Conservation (phyloP, 2,797 vertebrate genomes). For the Pantherophis alleghaniensis region DNA sequence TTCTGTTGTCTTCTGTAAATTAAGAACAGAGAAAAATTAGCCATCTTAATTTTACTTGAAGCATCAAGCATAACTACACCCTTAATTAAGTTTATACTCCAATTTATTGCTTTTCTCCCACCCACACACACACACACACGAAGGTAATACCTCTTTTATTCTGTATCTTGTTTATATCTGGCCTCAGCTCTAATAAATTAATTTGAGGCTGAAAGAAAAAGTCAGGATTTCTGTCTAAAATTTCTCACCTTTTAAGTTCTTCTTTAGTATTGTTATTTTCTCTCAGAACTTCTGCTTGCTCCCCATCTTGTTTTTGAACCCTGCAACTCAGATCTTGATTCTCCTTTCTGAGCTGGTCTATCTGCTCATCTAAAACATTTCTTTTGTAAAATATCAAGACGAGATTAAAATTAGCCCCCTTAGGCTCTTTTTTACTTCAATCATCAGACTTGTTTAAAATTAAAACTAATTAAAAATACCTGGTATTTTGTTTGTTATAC, state of each 20-base stretch:
- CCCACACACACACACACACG: too few species aligned
- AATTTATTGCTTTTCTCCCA: too few species aligned
- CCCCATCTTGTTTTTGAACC: not conserved
- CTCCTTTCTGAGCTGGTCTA: not conserved
- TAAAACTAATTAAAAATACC: not conserved
- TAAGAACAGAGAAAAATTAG: too few species aligned
- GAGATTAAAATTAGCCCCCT: not conserved
- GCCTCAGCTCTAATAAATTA: too few species aligned
- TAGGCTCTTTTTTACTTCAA: not conserved
- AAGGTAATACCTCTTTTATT: too few species aligned
- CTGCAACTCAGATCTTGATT: not conserved
- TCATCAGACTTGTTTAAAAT: not conserved
- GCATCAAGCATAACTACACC: too few species aligned
- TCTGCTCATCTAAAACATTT: not conserved
- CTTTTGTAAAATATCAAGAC: not conserved
- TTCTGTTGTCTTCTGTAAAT: too few species aligned
- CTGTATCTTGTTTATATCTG: too few species aligned
- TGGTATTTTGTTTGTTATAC: not conserved
- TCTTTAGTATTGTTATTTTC: not conserved
- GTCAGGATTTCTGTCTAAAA: not conserved
- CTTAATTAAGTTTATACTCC: too few species aligned
- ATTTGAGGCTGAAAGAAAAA: too few species aligned
- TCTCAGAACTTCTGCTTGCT: not conserved
- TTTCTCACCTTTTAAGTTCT: not conserved
- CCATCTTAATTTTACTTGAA: too few species aligned